These are phyloP conservation scores for Phymanthus crucifer DNA, from an alignment of 92 coral and sea anemone genomes.

Conservation along the genomic window DNA sequence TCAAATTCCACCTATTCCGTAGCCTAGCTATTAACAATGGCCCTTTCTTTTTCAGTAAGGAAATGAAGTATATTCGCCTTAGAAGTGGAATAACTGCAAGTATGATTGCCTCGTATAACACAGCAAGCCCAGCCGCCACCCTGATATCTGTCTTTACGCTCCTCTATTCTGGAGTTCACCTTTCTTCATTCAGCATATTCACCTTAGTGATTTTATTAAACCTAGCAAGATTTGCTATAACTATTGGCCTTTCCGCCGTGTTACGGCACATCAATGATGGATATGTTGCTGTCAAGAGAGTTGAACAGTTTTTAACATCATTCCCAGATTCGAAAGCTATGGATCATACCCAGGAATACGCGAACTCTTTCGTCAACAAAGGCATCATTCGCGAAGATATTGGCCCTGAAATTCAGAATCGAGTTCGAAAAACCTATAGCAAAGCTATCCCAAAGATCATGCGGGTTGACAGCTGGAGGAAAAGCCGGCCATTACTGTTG, in stretches of 20 bases:
- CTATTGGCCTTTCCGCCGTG: background rate
- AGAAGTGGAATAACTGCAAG: slow-evolving; percentile 7
- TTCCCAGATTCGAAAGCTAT: background rate
- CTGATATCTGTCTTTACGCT: slow-evolving; percentile 25
- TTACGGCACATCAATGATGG: slow-evolving; percentile 7
- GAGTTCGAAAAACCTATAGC: background rate
- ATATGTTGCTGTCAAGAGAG: slow-evolving; percentile 14
- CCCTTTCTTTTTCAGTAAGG: slow-evolving; percentile 10
- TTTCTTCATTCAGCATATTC: slow-evolving; percentile 24
- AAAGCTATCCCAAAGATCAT: background rate
- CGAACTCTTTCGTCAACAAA: background rate
- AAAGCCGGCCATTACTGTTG: background rate
- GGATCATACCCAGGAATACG: background rate
- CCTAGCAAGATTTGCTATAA: slow-evolving; percentile 14
- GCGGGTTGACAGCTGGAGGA: background rate
- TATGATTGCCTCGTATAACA: slow-evolving; percentile 14
- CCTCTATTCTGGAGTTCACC: slow-evolving; percentile 17
- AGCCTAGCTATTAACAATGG: background rate
- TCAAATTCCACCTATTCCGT: background rate
- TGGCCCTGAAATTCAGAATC: background rate
- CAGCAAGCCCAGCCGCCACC: slow-evolving; percentile 16
- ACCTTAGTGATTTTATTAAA: slow-evolving; percentile 22
- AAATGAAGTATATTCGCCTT: slow-evolving; percentile 15
- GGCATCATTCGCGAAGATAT: background rate
- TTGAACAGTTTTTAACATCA: slow-evolving; percentile 16